phyloP scores from a whole-genome alignment of 2,797 vertebrate species.

The Sorex maritimensis region DNA sequence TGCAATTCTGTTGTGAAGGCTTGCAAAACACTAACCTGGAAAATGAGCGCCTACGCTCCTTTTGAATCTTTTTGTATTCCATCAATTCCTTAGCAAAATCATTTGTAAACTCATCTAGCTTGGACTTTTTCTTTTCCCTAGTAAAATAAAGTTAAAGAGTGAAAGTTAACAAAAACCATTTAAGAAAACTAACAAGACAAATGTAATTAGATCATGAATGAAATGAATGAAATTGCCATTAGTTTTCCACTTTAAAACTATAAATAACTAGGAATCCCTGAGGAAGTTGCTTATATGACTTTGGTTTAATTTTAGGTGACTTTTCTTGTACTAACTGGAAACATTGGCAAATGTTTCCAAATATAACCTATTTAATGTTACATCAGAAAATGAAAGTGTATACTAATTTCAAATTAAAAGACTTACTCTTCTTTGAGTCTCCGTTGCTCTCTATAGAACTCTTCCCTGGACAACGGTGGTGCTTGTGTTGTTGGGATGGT shows the following conservation, averaged over 20 bases:
- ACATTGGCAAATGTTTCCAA: slow-evolving; percentile 85
- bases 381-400: slow-evolving; percentile 85
- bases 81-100: slow-evolving; percentile 99
- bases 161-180: slow-evolving; percentile 89
- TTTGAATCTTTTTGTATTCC: slow-evolving; percentile 99
- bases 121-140: slow-evolving; percentile 97
- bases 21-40: slow-evolving; percentile 96
- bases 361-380: slow-evolving; percentile 81
- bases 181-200: slow-evolving; percentile 91
- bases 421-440: slow-evolving; percentile 96
- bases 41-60: slow-evolving; percentile 97
- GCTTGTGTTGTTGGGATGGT: slow-evolving; percentile 92
- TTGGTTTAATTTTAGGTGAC: slow-evolving; percentile 87
- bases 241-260: slow-evolving; percentile 88
- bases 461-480: slow-evolving; percentile 95
- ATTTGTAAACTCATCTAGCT: slow-evolving; percentile 99
- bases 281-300: slow-evolving; percentile 85
- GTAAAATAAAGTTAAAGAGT: slow-evolving; percentile 91
- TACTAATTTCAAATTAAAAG: slow-evolving; percentile 80
- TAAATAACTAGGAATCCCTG: slow-evolving; percentile 87
- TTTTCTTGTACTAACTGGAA: slow-evolving; percentile 82
- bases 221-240: slow-evolving; percentile 89
- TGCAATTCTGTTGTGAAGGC: slow-evolving; percentile 91
- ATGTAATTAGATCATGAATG: slow-evolving; percentile 90
- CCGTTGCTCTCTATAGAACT: slow-evolving; percentile 96